Evolutionary conservation across 2,888 invertebrate species (phyloP).

Genomic region (Drosophila prostipennis): DNA sequence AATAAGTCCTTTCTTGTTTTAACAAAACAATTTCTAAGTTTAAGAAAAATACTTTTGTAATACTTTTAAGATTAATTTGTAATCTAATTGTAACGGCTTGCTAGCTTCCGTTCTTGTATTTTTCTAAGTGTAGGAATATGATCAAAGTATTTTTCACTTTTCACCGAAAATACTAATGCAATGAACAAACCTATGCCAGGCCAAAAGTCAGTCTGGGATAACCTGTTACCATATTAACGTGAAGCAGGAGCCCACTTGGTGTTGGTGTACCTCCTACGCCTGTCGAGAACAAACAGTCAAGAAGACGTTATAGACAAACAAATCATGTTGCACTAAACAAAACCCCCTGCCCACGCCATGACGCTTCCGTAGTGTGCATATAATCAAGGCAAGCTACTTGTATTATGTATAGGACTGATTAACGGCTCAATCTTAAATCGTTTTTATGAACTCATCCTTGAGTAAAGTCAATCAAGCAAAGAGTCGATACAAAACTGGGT

Average conservation of each 20-base stretch:
- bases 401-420: slow-evolving; percentile 56
- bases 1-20: too few relatives aligned
- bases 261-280: slow-evolving; percentile 39
- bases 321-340: slow-evolving; percentile 33
- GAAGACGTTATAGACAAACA: slow-evolving; percentile 64
- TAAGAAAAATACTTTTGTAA: too few relatives aligned
- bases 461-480: slow-evolving; percentile 52
- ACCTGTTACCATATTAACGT: slow-evolving; percentile 7
- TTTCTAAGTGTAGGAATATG: slow-evolving; percentile 30
- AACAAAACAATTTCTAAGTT: too few relatives aligned
- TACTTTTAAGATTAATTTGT: too few relatives aligned
- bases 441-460: slow-evolving; percentile 71
- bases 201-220: slow-evolving; percentile 53
- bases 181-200: slow-evolving; percentile 23
- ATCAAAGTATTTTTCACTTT: slow-evolving; percentile 74
- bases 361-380: slow-evolving; percentile 40
- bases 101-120: too few relatives aligned
- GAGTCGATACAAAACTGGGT: slow-evolving; percentile 9
- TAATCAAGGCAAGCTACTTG: slow-evolving; percentile 67
- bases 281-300: slow-evolving; percentile 21
- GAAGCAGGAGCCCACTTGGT: slow-evolving; percentile 35
- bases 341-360: slow-evolving; percentile 27
- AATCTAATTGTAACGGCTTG: too few relatives aligned
- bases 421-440: slow-evolving; percentile 63
- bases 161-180: slow-evolving; percentile 61